Evolutionary conservation across 2,797 vertebrate species (phyloP), one percentile per base, ranked within the genome.

Genomic region (Lacerta bilineata): DNA sequence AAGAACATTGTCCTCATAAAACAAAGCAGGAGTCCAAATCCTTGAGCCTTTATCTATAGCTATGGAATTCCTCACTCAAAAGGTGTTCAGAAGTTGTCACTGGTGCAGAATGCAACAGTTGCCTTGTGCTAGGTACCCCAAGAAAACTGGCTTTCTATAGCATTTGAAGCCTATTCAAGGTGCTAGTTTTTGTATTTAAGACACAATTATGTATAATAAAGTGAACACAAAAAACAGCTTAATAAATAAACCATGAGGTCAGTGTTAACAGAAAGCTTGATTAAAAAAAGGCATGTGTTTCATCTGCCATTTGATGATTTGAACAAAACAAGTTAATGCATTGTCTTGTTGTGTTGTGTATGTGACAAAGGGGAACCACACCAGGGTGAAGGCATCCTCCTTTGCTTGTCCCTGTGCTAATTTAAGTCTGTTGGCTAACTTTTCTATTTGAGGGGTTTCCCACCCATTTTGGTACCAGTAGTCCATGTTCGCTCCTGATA

Each of bases 1-100:
- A 71, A 83, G 41, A 84, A 11, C n/a, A 78, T 74, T 84, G 85
- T 64, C 64, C 13, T 46, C 4, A 78, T n/a, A 83, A 92, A 85
- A 13, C 15, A 75, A 71, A 5, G 1, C 81, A 83, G 77, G 43
- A 23, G 7, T 1, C 10, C 11, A 72, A 59, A 23, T 29, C 80
- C 4, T 5, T 91, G 61, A 84, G 74, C 1, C 7, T 50, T 41
- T 15, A 79, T 84, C 55, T 64, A 64, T 64, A 23, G 61, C 55
- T 64, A 64, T 64, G 61, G 61, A 64, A 64, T 64, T 13, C 85
- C 3, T 5, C 10, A 72, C 23, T 46, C 10, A 9, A 46, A 89
- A 84, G 77, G 8, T 84, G 74, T 33, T 23, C n/a, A 78, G 18
- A 2, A 88, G 23, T n/a, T 82, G 15, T 43, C 83, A n/a, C 50